Evolutionary conservation across 2,797 vertebrate genomes (phyloP), one percentile per base, ranked within the genome.

Genomic region (Megalops cyprinoides): DNA sequence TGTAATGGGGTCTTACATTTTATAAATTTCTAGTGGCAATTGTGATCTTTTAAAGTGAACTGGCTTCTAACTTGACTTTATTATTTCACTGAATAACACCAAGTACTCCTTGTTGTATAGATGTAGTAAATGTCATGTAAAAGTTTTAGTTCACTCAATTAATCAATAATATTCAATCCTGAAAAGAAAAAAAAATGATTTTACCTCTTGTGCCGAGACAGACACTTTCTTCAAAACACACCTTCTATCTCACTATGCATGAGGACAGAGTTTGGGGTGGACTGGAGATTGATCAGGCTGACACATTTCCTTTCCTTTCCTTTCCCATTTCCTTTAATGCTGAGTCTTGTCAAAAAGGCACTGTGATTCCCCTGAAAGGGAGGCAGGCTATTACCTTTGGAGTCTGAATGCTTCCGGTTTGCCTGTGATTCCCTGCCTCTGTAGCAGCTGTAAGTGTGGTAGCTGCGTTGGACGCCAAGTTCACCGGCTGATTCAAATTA

Each of bases 401-500:
- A 87, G 86, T 87, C 85, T 15, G 82, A 87, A 84, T 79, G 86
- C 86, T 87, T 78, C 80, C 83, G 83, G 84, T 85, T 86, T 81
- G 85, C 87, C 84, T 87, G 84, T 84, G 82, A 87, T 86, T 89
- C 87, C 86, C 82, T 83, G 84, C 77, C 58, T 65, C 90, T 91
- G 85, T 89, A 86, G 87, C 89, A 89, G 90, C 87, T 87, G 73
- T 7, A 39, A 87, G 85, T 86, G 88, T 92, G 92, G 89, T 90
- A 92, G 90, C 90, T 84, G 88, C 82, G 82, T 85, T 86, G 85
- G 85, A 90, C 93, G 93, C 93, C 92, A 94, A 93, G 89, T 91
- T 86, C 65, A 85, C 88, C 89, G 90, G 89, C 93, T 94, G 93
- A 90, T 93, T 91, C 91, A 91, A 92, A 94, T 94, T 93, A 94